Evolutionary conservation across 2,113 vertebrate species (phyloP).

Genomic region (Hydropotes inermis): DNA sequence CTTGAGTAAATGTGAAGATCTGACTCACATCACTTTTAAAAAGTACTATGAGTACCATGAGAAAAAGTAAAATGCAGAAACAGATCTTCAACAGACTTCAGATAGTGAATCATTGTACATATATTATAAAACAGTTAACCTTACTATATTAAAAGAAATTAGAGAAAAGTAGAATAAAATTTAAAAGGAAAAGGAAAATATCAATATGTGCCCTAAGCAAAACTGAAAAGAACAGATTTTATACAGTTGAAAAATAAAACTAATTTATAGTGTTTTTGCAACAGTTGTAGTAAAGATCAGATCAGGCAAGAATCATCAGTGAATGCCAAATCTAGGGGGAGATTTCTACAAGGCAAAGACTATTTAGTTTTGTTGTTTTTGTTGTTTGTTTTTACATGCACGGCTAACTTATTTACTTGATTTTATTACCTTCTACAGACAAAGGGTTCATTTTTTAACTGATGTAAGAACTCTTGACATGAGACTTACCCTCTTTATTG

Average conservation of each 20-base stretch:
- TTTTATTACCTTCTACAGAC: not conserved
- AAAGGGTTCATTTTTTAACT: not conserved
- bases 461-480: not conserved
- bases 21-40: not conserved
- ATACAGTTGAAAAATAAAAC: conserved; percentile 8
- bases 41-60: not conserved
- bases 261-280: conserved; percentile 13
- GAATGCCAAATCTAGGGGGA: not conserved
- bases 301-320: not conserved
- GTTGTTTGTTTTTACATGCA: not conserved
- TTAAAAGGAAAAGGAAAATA: not conserved
- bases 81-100: not conserved
- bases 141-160: not conserved
- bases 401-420: not conserved
- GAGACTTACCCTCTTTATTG: not conserved
- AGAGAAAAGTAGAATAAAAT: not conserved
- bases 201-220: not conserved
- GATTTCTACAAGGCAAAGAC: not conserved
- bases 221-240: not conserved
- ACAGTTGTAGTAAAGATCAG: not conserved
- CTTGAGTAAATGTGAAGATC: not conserved
- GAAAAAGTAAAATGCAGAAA: not conserved
- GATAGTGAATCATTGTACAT: not conserved
- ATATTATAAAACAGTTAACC: not conserved
- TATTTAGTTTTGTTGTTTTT: not conserved